Evolutionary conservation across 2,888 invertebrate genomes (phyloP).

Genomic region (Drosophila austrosaltans): DNA sequence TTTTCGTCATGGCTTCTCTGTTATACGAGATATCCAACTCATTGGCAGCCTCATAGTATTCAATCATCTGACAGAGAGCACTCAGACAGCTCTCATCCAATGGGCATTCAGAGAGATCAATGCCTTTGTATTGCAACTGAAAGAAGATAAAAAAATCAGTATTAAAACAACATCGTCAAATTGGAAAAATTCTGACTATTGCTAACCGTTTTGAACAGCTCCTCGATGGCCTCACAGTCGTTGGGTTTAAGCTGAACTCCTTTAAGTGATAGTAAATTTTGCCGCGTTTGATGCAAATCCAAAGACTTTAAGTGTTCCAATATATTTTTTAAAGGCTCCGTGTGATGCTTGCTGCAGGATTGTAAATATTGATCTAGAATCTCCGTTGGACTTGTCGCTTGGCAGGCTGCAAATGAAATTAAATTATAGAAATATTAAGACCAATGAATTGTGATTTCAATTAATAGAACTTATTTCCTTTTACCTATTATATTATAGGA

Average conservation of each 20-base stretch:
- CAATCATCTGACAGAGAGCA: conserved; percentile 95
- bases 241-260: conserved; percentile 87
- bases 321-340: conserved; percentile 88
- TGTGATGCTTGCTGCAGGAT: conserved; percentile 89
- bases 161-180: neutral
- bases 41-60: conserved; percentile 93
- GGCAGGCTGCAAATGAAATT: conserved; percentile 62
- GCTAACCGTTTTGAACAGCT: conserved; percentile 88
- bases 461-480: too few species aligned
- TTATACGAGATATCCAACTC: conserved; percentile 91
- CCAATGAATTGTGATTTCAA: too few species aligned
- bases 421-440: neutral
- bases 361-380: conserved; percentile 89
- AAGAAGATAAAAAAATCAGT: conserved; percentile 77
- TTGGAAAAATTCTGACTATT: too few species aligned
- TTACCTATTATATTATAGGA: too few species aligned
- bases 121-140: conserved; percentile 83
- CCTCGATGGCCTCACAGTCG: conserved; percentile 92
- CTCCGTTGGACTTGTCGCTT: conserved; percentile 85
- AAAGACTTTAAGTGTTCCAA: conserved; percentile 88
- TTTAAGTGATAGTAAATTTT: conserved; percentile 86
- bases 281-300: conserved; percentile 83
- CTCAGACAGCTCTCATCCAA: conserved; percentile 86
- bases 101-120: conserved; percentile 82
- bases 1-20: conserved; percentile 87